Evolutionary conservation across 2,797 vertebrate genomes (phyloP), one percentile per base, ranked within the genome.

Genomic region (Sardinella longiceps): DNA sequence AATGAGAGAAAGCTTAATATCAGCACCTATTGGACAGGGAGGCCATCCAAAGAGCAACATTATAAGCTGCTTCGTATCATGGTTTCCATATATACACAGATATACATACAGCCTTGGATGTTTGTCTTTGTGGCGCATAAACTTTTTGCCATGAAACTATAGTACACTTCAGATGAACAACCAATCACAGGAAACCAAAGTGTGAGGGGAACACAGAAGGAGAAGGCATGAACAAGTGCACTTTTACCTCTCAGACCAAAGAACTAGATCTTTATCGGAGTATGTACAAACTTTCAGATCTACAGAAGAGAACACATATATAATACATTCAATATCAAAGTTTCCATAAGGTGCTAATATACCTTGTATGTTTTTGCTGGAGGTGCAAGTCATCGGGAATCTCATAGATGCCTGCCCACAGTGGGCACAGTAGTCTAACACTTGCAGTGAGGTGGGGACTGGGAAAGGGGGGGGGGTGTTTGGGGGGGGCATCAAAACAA

Each of bases 311-410:
- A 92, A 93, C 90, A 94, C 90, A 89, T 95, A 77, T 43, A 43
- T 84, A 84, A 82, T 92, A 96, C 96, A 96, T 96, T 96, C 95
- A 96, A 92, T 95, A 95, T 94, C 91, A 95, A 95, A 95, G 93
- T 91, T 93, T 93, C 89, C 91, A 88, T 95, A 95, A 95, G 94
- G 94, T 95, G 94, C 95, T 94, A 94, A 92, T 89, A 91, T 95
- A 80, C 85, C 81, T 88, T 87, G 56, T 86, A 85, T 74, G 58
- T 86, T 84, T 92, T 92, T 87, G 84, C 81, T 86, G 85, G 82
- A 87, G 83, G 85, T 86, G 84, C 84, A 81, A 81, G 60, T 87
- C 51, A 84, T n/a, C 46, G 82, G 81, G 81, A 81, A 58, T 80
- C 66, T 56, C 63, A 81, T 58, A 85, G 83, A 81, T 83, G 81